These are phyloP conservation scores for Mercenaria mercenaria DNA, from an alignment of 1,140 invertebrate species.

Conservation along the genomic window DNA sequence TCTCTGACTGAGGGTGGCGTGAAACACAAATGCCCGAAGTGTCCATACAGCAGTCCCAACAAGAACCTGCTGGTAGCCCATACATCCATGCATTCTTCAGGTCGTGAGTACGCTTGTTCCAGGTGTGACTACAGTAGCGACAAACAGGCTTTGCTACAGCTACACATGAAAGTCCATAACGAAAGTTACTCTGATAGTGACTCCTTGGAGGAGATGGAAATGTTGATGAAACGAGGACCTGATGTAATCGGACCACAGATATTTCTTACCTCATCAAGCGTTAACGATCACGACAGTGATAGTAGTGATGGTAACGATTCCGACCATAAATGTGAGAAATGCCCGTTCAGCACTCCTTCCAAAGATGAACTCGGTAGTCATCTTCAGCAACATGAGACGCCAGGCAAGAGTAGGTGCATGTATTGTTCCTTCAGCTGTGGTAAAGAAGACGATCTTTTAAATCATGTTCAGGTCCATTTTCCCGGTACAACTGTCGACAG, in stretches of 20 bases:
- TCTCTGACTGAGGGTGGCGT: neutral
- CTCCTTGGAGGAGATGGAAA: constrained; percentile 49
- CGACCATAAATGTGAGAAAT: constrained; percentile 79
- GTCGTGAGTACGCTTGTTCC: constrained; percentile 70
- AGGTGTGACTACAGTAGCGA: constrained; percentile 76
- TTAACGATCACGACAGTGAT: constrained; percentile 67
- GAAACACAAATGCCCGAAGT: constrained; percentile 65
- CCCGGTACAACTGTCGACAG: constrained; percentile 76
- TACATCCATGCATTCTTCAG: constrained; percentile 71
- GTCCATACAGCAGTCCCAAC: constrained; percentile 71
- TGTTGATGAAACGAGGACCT: constrained; percentile 57
- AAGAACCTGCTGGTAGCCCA: constrained; percentile 70
- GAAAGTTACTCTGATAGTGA: constrained; percentile 56
- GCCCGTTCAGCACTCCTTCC: constrained; percentile 79
- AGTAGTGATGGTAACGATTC: constrained; percentile 67
- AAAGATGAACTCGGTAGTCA: constrained; percentile 74
- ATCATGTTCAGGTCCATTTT: constrained; percentile 81
- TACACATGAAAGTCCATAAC: constrained; percentile 69
- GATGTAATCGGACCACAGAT: constrained; percentile 71
- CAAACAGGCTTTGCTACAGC: constrained; percentile 50
- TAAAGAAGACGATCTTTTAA: constrained; percentile 70
- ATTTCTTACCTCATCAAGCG: constrained; percentile 66
- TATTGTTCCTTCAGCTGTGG: constrained; percentile 80
- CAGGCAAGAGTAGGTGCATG: constrained; percentile 75
- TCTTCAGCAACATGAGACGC: constrained; percentile 72